Evolutionary conservation across 2,113 vertebrate species (phyloP), one percentile per base, ranked within the genome.

Genomic region (Phalacrocorax brasilianus): DNA sequence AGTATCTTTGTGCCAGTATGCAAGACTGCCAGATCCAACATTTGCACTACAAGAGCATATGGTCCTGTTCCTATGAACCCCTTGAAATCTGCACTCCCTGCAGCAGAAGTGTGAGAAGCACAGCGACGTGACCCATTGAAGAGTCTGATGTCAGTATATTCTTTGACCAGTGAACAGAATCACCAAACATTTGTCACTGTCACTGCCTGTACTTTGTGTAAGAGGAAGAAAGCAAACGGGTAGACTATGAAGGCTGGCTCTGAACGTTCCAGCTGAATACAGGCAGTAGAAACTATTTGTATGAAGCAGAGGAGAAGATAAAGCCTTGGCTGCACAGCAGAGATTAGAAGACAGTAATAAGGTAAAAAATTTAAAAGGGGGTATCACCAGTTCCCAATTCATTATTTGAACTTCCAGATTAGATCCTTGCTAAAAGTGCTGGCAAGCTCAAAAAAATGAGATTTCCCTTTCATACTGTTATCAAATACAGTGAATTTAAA

Each of bases 51-150:
- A 22, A 40, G 35, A 86, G 26, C 38, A 59, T 65, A 74, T 11
- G 21, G 14, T 50, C 71, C 42, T 7, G 0, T 5, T 88, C 63
- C 28, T 50, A 5, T 10, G 30, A 53, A 49, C 7, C 27, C 14
- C 33, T 28, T 61, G 58, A 50, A 96, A 62, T 59, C 10, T 21
- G 45, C 50, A 18, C 18, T 82, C 19, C 45, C 53, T 56, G 44
- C 52, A 68, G 66, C 47, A 61, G 3, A 49, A 66, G 5, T 5
- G 33, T 14, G 65, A 87, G 88, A 85, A 79, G n/a, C 28, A 9
- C 22, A 71, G 26, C n/a, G 50, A 14, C 2, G 0, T 2, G 17
- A 47, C 17, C 62, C 47, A 8, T 1, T 14, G 50, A 80, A 32
- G 33, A 40, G 28, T 55, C 47, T 82, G 77, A 56, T 74, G 50